Percentiles rank a stretch among this genome's conserved stretches.
These are phyloP conservation scores for Drosophila nasuta DNA, from an alignment of 1,140 invertebrate species.

Conservation along the genomic window DNA sequence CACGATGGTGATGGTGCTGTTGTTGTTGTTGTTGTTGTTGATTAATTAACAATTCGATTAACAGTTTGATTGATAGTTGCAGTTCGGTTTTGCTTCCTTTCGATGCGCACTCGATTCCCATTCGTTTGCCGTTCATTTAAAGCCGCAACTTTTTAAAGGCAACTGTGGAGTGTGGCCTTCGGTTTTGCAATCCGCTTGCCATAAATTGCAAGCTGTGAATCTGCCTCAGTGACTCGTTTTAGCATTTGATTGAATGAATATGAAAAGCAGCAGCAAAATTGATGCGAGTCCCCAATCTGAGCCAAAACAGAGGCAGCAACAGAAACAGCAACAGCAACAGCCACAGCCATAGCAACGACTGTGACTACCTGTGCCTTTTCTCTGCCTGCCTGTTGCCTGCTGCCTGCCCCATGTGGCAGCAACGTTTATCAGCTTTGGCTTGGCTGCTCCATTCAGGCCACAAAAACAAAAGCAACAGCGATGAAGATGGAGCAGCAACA, in stretches of 20 bases:
- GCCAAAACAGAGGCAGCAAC: conserved; percentile 12
- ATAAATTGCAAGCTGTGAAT: conserved; percentile 24
- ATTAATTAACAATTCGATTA: conserved; percentile 58
- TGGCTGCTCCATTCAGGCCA: conserved; percentile 13
- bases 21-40: conserved; percentile 21
- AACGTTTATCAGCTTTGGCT: conserved; percentile 45
- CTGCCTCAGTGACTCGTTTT: conserved; percentile 39
- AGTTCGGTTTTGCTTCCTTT: not conserved
- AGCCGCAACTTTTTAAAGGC: conserved; percentile 9
- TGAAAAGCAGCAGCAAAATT: conserved; percentile 57
- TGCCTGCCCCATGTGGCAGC: conserved; percentile 38
- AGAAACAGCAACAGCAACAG: conserved; percentile 2
- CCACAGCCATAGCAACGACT: conserved; percentile 4
- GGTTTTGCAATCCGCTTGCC: conserved; percentile 16
- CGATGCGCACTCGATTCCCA: not conserved
- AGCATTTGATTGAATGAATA: conserved; percentile 70
- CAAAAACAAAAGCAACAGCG: conserved; percentile 17
- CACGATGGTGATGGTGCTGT: no score
- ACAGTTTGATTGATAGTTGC: conserved; percentile 42
- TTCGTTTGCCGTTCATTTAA: conserved; percentile 3
- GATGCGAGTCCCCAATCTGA: conserved; percentile 29
- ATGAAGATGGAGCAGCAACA: not conserved
- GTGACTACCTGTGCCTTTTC: conserved; percentile 12
- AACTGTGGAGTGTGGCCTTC: not conserved
- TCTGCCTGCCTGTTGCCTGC: not conserved